phyloP scores from a whole-genome alignment of 2,113 vertebrate species.

The Trichomycterus rosablanca region DNA sequence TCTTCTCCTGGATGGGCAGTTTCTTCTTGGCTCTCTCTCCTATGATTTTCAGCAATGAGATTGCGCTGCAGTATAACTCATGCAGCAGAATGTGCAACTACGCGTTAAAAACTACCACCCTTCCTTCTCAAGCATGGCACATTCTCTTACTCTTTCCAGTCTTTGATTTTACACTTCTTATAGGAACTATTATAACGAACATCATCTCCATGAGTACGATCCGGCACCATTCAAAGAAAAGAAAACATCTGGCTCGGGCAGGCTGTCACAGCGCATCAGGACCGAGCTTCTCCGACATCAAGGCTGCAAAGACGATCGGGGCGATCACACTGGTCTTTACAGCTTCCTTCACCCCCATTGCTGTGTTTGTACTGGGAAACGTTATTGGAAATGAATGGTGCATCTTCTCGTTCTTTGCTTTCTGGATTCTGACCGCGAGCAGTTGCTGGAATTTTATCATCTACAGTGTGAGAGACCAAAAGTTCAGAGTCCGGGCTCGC shows the following conservation, averaged over 20 bases:
- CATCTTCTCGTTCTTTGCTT: conserved; percentile 72
- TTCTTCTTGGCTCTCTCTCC: conserved; percentile 68
- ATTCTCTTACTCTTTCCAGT: conserved; percentile 70
- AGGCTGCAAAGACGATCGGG: conserved; percentile 72
- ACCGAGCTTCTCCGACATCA: conserved; percentile 72
- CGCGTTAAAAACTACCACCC: conserved; percentile 52
- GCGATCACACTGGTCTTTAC: conserved; percentile 69
- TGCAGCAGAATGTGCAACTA: conserved; percentile 78
- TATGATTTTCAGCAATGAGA: conserved; percentile 64
- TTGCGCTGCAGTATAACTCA: conserved; percentile 69
- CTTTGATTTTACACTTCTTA: conserved; percentile 72
- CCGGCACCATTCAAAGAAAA: conserved; percentile 65
- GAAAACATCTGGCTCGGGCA: conserved; percentile 61
- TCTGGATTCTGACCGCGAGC: conserved; percentile 73
- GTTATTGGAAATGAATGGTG: conserved; percentile 73
- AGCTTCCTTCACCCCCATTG: conserved; percentile 69
- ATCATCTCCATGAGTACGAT: conserved; percentile 72
- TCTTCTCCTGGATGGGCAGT: conserved; percentile 66
- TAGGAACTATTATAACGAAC: conserved; percentile 67
- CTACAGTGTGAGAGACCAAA: conserved; percentile 70
- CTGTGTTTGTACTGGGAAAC: conserved; percentile 72
- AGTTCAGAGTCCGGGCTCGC: conserved; percentile 65
- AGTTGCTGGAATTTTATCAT: conserved; percentile 76
- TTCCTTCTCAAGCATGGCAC: conserved; percentile 63
- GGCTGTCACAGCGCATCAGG: conserved; percentile 55